Base-by-base conservation (phyloP, 2,113 vertebrate genomes). In the Patagioenas fasciata region DNA sequence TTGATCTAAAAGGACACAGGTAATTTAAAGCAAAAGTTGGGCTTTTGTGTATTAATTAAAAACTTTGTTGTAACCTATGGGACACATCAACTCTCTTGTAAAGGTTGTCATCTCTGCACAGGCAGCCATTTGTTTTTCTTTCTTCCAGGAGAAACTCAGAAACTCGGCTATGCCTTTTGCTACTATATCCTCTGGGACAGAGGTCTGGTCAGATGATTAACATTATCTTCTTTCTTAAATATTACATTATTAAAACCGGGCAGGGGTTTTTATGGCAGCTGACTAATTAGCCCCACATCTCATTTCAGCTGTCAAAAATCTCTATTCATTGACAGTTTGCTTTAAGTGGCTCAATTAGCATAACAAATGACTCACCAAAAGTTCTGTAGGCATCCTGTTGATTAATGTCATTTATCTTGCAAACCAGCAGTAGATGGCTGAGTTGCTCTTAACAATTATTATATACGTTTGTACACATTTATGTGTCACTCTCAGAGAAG, bases 371-470 rank as follows among this genome's bases (percentile, higher is more conserved):
- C 97, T 98, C 97, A 94, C 97, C 98, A 97, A 98, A 98, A 98
- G 97, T 98, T 98, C 98, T 98, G 98, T 98, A 98, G 98, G 98
- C 98, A 98, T 98, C 97, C 93, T 97, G 97, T 98, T 98, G 98
- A 98, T 98, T 98, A 98, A 98, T 97, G 98, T 97, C 97, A 98
- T 98, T 98, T 98, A 98, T 98, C 98, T 98, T 98, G 92, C 97
- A 97, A 98, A 97, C 94, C 95, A 96, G 97, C 95, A 32, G 95
- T 97, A 97, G 97, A 97, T 97, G 96, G 62, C 94, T 96, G 97
- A 98, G 97, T 97, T 88, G 88, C 88, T 97, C 93, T 96, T 98
- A 97, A 97, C 97, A 98, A 97, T 98, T 97, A 97, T 97, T 97
- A 96, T 98, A 97, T 97, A 97, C 29, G 62, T 98, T 98, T 98